phyloP scores from a whole-genome alignment of 1,140 invertebrate species.

The Drosophila rhopaloa region DNA sequence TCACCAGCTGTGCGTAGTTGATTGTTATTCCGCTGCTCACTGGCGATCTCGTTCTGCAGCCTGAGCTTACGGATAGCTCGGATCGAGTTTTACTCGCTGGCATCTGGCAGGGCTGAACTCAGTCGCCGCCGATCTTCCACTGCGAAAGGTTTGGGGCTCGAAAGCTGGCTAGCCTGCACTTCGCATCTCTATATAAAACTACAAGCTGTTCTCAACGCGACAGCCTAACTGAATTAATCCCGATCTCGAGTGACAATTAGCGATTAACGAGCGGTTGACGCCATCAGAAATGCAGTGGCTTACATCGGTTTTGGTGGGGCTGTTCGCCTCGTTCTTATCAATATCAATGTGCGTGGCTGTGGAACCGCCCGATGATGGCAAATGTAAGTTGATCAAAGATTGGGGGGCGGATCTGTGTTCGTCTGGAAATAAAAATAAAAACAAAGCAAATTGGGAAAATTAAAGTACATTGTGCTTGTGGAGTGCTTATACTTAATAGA shows the following conservation, averaged over 20 bases:
- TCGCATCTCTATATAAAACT: background rate
- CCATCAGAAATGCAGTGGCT: slow-evolving; percentile 53
- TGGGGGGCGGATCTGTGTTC: slow-evolving; percentile 10
- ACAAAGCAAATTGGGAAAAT: background rate
- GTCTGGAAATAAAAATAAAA: slow-evolving; percentile 8
- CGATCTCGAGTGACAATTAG: slow-evolving; percentile 11
- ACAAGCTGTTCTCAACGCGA: slow-evolving; percentile 2
- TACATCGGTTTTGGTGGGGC: slow-evolving; percentile 27
- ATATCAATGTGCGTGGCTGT: slow-evolving; percentile 39
- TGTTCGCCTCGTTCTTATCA: slow-evolving; percentile 57
- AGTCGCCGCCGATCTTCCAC: slow-evolving; percentile 68
- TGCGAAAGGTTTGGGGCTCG: slow-evolving; percentile 53
- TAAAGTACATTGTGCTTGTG: slow-evolving; percentile 6
- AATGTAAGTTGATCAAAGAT: slow-evolving; percentile 69
- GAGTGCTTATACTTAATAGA: background rate
- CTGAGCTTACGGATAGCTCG: slow-evolving; percentile 3
- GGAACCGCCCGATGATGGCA: slow-evolving; percentile 70
- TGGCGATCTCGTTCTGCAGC: slow-evolving; percentile 28
- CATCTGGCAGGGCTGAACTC: slow-evolving; percentile 12
- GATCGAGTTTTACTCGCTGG: slow-evolving; percentile 48
- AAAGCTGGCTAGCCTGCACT: slow-evolving; percentile 7
- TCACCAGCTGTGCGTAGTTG: slow-evolving; percentile 55
- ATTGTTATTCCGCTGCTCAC: slow-evolving; percentile 32
- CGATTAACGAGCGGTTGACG: slow-evolving; percentile 16
- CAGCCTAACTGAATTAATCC: slow-evolving; percentile 7